Base-by-base conservation (phyloP, 2,888 invertebrate genomes). In the Graphium colonna region DNA sequence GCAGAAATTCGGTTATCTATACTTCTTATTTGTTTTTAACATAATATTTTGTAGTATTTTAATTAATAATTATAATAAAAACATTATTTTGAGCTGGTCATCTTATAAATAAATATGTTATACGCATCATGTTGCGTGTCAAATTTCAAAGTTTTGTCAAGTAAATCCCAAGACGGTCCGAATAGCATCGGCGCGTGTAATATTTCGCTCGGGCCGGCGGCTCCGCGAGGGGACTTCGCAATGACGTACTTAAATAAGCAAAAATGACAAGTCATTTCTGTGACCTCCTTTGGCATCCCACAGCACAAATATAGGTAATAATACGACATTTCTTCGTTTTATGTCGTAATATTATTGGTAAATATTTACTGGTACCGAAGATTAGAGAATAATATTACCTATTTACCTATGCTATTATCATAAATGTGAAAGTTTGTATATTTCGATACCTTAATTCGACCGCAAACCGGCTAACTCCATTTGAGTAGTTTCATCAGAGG, bases 171-270 rank as follows among this genome's bases (percentile, higher is more conserved):
- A 59, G 72, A 65, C 73, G 72, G 68, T 71, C 65, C 69, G 71
- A 77, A 77, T 70, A 73, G 74, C 71, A 71, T 69, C 65, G 64
- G 70, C 64, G 73, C 71, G 72, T 72, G 76, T 74, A 75, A 79
- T 80, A 75, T 77, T 75, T 75, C 63, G 60, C 58, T 40, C 43
- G 51, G 63, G 62, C 26, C 39, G 26, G 13, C 13, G 40, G 31
- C n/a, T 51, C 43, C 56, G 57, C 51, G 40, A 49, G 56, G 45
- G 57, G 57, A 63, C 61, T 63, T 61, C 62, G 55, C 56, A 47
- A 55, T 57, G 57, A 51, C 62, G 58, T 60, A 58, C 33, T 49
- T 49, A 42, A 36, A 41, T 42, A 49, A 49, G 36, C 41, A 49
- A 49, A 39, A 48, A 40, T 48, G 31, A 49, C 42, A 49, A 26